These are phyloP conservation scores for Uloborus plumipes DNA, from an alignment of 2,888 invertebrate genomes.

Conservation along the genomic window DNA sequence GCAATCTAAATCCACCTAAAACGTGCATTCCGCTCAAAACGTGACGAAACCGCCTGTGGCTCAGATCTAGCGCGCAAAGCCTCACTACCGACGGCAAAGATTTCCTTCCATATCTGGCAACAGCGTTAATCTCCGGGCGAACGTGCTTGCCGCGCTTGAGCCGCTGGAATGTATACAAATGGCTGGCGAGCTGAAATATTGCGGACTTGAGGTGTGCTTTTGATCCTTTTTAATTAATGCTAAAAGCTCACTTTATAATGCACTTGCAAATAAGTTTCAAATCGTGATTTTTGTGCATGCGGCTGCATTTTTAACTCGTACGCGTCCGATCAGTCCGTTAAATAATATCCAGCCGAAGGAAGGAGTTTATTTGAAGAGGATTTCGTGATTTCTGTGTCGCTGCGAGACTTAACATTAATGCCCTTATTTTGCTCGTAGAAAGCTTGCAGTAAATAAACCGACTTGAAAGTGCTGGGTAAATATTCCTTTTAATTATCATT, in stretches of 20 bases:
- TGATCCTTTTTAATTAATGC: conserved; percentile 30
- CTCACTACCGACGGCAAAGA: background rate
- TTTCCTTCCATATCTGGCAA: conserved; percentile 15
- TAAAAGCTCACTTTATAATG: conserved; percentile 5
- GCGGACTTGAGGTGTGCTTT: conserved; percentile 4
- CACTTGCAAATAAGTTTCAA: conserved; percentile 28
- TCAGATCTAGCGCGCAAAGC: conserved; percentile 11
- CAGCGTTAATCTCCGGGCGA: conserved; percentile 19
- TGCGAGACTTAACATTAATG: background rate
- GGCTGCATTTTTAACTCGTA: too few relatives aligned
- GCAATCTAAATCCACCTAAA: conserved; percentile 19
- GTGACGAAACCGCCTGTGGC: conserved; percentile 32
- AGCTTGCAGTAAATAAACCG: too few relatives aligned
- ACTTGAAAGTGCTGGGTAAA: too few relatives aligned
- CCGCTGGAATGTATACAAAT: background rate
- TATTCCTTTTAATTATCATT: too few relatives aligned
- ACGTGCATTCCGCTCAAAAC: conserved; percentile 30
- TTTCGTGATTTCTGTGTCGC: conserved; percentile 3
- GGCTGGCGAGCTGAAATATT: conserved; percentile 1
- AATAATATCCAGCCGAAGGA: background rate
- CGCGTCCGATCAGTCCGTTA: background rate
- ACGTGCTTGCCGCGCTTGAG: conserved; percentile 14
- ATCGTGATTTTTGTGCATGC: conserved; percentile 6
- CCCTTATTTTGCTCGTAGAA: too few relatives aligned
- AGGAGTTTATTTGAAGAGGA: background rate